phyloP scores from a whole-genome alignment of 2,888 invertebrate genomes.

The Himalopsyche japonica region DNA sequence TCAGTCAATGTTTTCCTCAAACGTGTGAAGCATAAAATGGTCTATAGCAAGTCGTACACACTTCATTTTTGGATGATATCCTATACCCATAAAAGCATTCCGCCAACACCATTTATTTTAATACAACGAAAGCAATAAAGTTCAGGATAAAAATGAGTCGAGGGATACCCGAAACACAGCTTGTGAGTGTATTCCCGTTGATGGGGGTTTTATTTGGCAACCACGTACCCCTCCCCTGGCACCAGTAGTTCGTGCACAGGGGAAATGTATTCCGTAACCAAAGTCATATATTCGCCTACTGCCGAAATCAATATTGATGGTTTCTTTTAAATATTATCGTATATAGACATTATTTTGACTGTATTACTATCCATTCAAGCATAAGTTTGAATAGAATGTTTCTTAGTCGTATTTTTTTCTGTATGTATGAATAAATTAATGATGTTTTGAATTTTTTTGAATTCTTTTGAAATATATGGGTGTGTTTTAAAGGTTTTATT shows the following conservation, averaged over 20 bases:
- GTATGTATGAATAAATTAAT: neutral
- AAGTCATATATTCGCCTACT: neutral
- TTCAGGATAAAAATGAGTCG: neutral
- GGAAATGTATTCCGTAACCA: neutral
- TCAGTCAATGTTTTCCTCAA: neutral
- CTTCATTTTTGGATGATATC: neutral
- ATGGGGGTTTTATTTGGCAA: neutral
- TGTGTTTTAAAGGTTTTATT: too few species aligned
- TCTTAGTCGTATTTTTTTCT: neutral
- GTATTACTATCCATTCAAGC: neutral
- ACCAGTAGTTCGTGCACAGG: neutral
- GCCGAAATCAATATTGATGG: neutral
- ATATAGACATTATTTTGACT: neutral
- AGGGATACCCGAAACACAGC: neutral
- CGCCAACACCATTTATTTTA: neutral
- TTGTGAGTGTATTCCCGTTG: neutral
- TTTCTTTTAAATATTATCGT: neutral
- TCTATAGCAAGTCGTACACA: neutral
- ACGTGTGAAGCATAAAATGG: neutral
- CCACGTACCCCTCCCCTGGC: neutral
- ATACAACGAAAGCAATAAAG: neutral
- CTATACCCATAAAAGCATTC: neutral
- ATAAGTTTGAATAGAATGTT: neutral
- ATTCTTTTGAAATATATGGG: too few species aligned
- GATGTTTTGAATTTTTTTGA: too few species aligned